phyloP scores from a whole-genome alignment of 2,797 vertebrate species.

The Antrozous pallidus region DNA sequence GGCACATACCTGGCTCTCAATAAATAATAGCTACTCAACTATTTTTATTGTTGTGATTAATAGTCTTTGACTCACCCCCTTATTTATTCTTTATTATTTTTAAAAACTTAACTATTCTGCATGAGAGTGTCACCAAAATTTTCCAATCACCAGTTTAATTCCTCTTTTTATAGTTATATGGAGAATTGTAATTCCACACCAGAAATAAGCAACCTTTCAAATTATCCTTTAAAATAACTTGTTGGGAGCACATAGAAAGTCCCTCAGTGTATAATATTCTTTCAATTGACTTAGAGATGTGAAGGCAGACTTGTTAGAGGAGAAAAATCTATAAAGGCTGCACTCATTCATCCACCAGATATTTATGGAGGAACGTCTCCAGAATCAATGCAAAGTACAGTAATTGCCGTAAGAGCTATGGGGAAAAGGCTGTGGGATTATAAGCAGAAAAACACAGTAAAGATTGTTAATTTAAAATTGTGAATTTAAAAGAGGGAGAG shows the following conservation, averaged over 20 bases:
- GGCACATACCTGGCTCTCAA: neutral
- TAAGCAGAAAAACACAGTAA: conserved; percentile 42
- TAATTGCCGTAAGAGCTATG: conserved; percentile 28
- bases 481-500: conserved; percentile 25
- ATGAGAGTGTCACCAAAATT: neutral
- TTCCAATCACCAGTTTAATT: conserved; percentile 41
- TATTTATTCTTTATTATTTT: neutral
- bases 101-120: conserved; percentile 40
- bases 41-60: neutral
- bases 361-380: conserved; percentile 48
- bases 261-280: conserved; percentile 45
- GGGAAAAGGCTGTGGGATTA: neutral
- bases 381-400: conserved; percentile 58
- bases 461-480: conserved; percentile 51
- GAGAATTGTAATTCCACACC: conserved; percentile 44
- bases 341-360: conserved; percentile 52
- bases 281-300: conserved; percentile 66
- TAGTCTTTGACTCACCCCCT: neutral
- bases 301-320: conserved; percentile 59
- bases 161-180: conserved; percentile 60
- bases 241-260: conserved; percentile 50
- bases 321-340: conserved; percentile 63
- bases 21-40: neutral
- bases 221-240: conserved; percentile 71
- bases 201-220: conserved; percentile 65